These are phyloP conservation scores for Papilio polytes DNA, from an alignment of 1,140 invertebrate species.

Conservation along the genomic window DNA sequence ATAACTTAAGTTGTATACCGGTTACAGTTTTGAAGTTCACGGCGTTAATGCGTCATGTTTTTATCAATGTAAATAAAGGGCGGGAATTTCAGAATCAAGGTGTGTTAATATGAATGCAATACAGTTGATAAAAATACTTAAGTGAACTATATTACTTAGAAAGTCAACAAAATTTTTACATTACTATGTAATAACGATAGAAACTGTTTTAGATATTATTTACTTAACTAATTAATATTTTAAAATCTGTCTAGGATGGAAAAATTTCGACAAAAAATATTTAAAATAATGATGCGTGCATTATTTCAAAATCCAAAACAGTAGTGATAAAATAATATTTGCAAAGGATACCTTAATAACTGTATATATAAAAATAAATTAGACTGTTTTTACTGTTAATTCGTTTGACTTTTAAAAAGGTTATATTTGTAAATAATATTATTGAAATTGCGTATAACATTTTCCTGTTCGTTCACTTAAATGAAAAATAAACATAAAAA, in stretches of 20 bases:
- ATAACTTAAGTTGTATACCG: slow-evolving; percentile 5
- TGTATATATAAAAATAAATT: too few relatives aligned
- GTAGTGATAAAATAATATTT: too few relatives aligned
- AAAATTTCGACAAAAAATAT: too few relatives aligned
- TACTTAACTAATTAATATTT: too few relatives aligned
- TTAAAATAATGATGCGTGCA: too few relatives aligned
- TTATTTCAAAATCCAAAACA: too few relatives aligned
- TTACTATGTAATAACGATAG: too few relatives aligned
- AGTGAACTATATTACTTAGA: not conserved
- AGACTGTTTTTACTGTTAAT: not conserved
- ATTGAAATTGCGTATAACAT: too few relatives aligned
- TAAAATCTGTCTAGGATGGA: too few relatives aligned
- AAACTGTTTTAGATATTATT: too few relatives aligned
- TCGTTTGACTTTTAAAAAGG: not conserved
- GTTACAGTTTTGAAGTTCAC: slow-evolving; percentile 26
- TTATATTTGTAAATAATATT: not conserved
- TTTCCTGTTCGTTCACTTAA: not conserved
- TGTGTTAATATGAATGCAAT: not conserved
- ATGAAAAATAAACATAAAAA: not conserved
- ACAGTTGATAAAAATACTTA: not conserved
- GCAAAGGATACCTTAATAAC: too few relatives aligned
- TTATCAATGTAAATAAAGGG: slow-evolving; percentile 25
- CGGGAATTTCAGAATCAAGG: not conserved
- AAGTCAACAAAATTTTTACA: too few relatives aligned
- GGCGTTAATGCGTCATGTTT: not conserved